A percentile compares a stretch with the other conserved stretches of the same genome.
Conservation (phyloP, 2,888 invertebrate genomes). For the Saturnia pavonia region DNA sequence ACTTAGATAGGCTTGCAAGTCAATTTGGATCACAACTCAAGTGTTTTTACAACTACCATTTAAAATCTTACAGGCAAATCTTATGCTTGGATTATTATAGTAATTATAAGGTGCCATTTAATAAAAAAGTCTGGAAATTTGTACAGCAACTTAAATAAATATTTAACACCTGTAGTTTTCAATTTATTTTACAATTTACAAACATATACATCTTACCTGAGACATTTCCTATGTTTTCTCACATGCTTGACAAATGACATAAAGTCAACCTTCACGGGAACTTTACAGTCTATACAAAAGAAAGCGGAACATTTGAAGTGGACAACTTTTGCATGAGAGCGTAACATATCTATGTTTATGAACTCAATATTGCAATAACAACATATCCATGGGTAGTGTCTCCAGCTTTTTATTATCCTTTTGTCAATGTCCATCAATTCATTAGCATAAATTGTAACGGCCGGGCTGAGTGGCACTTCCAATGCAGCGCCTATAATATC, state of each 20-base stretch:
- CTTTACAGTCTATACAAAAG: constrained; percentile 85
- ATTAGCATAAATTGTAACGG: constrained; percentile 61
- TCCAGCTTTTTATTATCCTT: constrained; percentile 55
- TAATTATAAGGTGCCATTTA: too few relatives aligned
- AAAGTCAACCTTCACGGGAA: constrained; percentile 83
- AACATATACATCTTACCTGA: constrained; percentile 63
- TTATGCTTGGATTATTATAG: too few relatives aligned
- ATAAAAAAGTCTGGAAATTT: too few relatives aligned
- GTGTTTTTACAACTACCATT: too few relatives aligned
- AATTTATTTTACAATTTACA: too few relatives aligned
- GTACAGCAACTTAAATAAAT: too few relatives aligned
- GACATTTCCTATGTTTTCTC: constrained; percentile 81
- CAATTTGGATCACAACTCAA: too few relatives aligned
- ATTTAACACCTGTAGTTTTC: too few relatives aligned
- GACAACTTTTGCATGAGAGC: constrained; percentile 82
- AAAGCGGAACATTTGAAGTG: constrained; percentile 85
- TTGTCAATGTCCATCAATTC: constrained; percentile 54
- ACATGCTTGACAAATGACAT: constrained; percentile 85
- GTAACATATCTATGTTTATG: constrained; percentile 63
- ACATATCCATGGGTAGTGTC: constrained; percentile 72
- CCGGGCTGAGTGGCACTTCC: constrained; percentile 44
- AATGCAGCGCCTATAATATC: constrained; percentile 65
- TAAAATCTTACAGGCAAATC: too few relatives aligned
- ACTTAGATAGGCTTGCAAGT: too few relatives aligned
- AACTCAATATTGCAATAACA: constrained; percentile 67